phyloP scores from a whole-genome alignment of 2,113 vertebrate species.

The Panurus biarmicus region DNA sequence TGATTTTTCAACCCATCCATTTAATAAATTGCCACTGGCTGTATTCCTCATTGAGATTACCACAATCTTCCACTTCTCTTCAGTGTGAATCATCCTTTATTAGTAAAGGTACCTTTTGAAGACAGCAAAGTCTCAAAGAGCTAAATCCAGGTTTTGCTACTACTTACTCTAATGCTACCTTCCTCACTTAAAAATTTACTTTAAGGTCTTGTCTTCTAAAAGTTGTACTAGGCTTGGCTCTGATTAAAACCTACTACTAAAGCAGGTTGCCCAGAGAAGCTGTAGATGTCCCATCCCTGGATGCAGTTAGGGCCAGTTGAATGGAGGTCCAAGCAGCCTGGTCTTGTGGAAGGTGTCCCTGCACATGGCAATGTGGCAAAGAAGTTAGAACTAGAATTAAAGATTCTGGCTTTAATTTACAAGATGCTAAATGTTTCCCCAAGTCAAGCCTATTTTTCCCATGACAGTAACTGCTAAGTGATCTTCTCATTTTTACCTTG shows the following conservation, averaged over 20 bases:
- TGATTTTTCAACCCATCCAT: background rate
- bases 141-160: background rate
- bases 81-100: background rate
- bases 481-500: background rate
- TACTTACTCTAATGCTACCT: background rate
- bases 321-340: background rate
- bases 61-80: background rate
- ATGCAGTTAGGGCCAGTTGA: fast-evolving
- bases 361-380: background rate
- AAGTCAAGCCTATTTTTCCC: background rate
- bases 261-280: background rate
- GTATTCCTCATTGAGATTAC: background rate
- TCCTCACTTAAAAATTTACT: background rate
- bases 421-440: background rate
- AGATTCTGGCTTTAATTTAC: background rate
- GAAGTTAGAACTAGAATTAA: background rate
- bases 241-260: background rate
- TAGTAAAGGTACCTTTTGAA: background rate
- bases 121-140: background rate
- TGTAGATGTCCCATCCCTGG: background rate
- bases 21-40: background rate
- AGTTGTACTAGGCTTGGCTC: background rate
- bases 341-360: background rate
- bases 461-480: background rate
- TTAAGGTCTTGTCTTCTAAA: background rate